Conservation (phyloP, 2,113 vertebrate species). For the Calypte anna region DNA sequence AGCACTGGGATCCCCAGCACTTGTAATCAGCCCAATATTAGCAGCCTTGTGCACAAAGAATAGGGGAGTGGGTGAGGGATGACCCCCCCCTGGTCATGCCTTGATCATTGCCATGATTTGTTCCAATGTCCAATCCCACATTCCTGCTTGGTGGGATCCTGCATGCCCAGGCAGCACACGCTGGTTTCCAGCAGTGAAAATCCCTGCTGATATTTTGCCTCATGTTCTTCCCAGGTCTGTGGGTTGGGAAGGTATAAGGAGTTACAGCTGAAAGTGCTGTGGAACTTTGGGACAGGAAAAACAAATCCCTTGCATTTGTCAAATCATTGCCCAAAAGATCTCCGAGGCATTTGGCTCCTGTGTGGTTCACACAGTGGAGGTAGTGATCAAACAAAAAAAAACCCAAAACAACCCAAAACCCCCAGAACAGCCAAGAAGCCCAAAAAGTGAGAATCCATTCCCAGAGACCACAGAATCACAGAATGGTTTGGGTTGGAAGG, state of each 20-base stretch:
- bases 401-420: background rate
- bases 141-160: background rate
- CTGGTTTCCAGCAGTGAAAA: background rate
- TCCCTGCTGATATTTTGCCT: background rate
- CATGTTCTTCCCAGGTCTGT: background rate
- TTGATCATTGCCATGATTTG: background rate
- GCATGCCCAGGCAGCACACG: background rate
- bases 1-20: background rate
- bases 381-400: background rate
- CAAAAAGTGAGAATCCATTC: background rate
- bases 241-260: background rate
- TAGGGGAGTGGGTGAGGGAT: background rate
- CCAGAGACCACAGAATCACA: background rate
- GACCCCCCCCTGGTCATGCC: background rate
- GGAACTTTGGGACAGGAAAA: background rate
- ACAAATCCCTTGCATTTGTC: background rate
- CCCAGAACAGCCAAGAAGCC: background rate
- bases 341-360: background rate
- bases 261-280: background rate
- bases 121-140: background rate
- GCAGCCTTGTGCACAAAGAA: background rate
- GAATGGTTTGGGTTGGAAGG: too few relatives aligned
- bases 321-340: background rate
- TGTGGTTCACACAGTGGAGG: background rate
- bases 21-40: background rate